phyloP scores from a whole-genome alignment of 1,140 invertebrate species.

The Proales similis region DNA sequence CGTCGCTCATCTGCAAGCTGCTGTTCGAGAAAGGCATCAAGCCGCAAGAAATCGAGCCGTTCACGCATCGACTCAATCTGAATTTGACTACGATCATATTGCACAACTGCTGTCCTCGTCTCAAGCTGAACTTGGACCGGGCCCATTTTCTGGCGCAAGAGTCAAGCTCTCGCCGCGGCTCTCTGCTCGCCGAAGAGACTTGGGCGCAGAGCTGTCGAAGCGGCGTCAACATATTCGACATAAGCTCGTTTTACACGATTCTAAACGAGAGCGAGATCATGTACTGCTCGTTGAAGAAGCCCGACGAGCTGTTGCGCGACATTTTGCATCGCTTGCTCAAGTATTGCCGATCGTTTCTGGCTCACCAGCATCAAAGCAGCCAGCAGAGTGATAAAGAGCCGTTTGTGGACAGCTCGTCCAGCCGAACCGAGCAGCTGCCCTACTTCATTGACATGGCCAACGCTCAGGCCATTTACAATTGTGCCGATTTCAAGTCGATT shows the following conservation, averaged over 20 bases:
- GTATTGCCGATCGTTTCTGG: not conserved
- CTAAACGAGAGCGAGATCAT: slow-evolving; percentile 35
- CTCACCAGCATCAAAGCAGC: slow-evolving; percentile 24
- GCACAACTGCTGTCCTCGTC: slow-evolving; percentile 48
- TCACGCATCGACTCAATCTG: slow-evolving; percentile 48
- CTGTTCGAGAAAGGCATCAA: slow-evolving; percentile 8
- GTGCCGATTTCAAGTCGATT: slow-evolving; percentile 41
- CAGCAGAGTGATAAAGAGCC: slow-evolving; percentile 40
- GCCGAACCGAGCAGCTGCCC: too few species aligned
- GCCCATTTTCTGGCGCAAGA: not conserved
- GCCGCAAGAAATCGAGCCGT: slow-evolving; percentile 42
- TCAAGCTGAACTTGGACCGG: too few species aligned
- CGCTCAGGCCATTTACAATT: slow-evolving; percentile 41
- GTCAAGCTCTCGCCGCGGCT: not conserved
- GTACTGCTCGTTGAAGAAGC: slow-evolving; percentile 30
- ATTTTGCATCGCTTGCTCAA: slow-evolving; percentile 40
- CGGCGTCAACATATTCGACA: slow-evolving; percentile 1
- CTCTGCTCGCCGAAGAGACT: not conserved
- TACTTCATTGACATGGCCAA: slow-evolving; percentile 43
- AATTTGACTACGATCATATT: slow-evolving; percentile 51
- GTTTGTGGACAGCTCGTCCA: not conserved
- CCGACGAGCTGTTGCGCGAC: slow-evolving; percentile 41
- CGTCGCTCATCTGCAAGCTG: slow-evolving; percentile 23
- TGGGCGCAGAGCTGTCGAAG: not conserved
- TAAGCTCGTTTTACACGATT: slow-evolving; percentile 26